These are phyloP conservation scores for Chelmon rostratus DNA, from an alignment of 2,797 vertebrate genomes.

Conservation along the genomic window DNA sequence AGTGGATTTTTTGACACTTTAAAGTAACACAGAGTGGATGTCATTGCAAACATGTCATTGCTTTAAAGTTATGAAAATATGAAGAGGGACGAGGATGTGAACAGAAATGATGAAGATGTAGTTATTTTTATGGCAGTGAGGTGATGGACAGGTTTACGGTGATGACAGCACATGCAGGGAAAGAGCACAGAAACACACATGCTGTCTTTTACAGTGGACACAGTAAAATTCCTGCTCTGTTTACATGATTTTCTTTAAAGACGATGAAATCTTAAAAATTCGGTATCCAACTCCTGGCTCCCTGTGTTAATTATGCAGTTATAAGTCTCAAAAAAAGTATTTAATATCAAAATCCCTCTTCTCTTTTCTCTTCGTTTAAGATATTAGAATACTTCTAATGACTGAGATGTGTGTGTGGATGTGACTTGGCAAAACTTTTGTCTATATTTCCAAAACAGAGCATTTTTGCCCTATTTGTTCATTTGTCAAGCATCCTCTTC, in stretches of 20 bases:
- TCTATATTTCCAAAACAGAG: too few species aligned
- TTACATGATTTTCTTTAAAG: too few species aligned
- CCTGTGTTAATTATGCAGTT: too few species aligned
- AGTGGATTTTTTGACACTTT: background rate
- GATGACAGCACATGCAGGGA: slow-evolving; percentile 15
- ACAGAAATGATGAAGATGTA: background rate
- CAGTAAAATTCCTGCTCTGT: background rate
- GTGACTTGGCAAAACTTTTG: background rate
- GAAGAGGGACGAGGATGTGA: background rate
- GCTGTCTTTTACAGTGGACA: background rate
- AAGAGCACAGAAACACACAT: background rate
- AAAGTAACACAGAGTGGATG: background rate
- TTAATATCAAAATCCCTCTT: too few species aligned
- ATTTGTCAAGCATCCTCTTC: too few species aligned
- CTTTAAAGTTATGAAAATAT: background rate
- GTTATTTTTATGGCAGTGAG: slow-evolving; percentile 1
- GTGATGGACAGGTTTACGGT: background rate
- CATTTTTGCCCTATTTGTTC: too few species aligned
- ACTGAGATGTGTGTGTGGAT: background rate
- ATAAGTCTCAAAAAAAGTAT: too few species aligned
- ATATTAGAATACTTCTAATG: too few species aligned
- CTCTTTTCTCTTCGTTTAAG: too few species aligned
- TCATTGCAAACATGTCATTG: background rate
- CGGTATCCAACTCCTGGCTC: too few species aligned
- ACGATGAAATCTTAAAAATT: too few species aligned